Percentiles rank a stretch among this genome's conserved stretches.
Conservation (phyloP, 2,888 invertebrate genomes). For the Xanthostigma xanthostigma region DNA sequence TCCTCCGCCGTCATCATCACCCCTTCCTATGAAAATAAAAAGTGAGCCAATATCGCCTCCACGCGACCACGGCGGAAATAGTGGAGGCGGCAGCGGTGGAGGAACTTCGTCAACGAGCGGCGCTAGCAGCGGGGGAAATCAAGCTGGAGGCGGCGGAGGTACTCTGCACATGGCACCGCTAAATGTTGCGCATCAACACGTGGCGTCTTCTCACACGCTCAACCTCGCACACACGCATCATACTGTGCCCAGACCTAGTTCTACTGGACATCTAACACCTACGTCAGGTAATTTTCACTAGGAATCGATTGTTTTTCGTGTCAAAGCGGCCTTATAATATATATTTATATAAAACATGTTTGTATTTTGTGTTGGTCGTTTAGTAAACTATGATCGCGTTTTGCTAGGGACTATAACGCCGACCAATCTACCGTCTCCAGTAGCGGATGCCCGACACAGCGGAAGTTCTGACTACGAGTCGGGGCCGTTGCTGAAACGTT, state of each 20-base stretch:
- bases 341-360: no score
- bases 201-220: slow-evolving; percentile 33
- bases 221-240: slow-evolving; percentile 34
- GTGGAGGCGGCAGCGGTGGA: slow-evolving; percentile 22
- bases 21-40: slow-evolving; percentile 78
- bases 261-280: slow-evolving; percentile 41
- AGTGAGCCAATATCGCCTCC: slow-evolving; percentile 93
- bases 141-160: slow-evolving; percentile 31
- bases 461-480: slow-evolving; percentile 45
- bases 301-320: slow-evolving; percentile 24
- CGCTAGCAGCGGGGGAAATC: slow-evolving; percentile 30
- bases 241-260: slow-evolving; percentile 38
- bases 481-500: slow-evolving; percentile 60
- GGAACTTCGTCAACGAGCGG: slow-evolving; percentile 19
- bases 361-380: not conserved
- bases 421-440: slow-evolving; percentile 66
- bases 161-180: slow-evolving; percentile 19
- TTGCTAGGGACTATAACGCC: slow-evolving; percentile 65
- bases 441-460: slow-evolving; percentile 36
- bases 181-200: slow-evolving; percentile 16
- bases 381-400: not conserved
- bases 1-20: slow-evolving; percentile 61
- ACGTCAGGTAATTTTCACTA: slow-evolving; percentile 30
- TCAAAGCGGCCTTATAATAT: slow-evolving; percentile 16
- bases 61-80: slow-evolving; percentile 52